Evolutionary conservation across 1,140 invertebrate genomes (phyloP).

Genomic region (Plectrocnemia conspersa): DNA sequence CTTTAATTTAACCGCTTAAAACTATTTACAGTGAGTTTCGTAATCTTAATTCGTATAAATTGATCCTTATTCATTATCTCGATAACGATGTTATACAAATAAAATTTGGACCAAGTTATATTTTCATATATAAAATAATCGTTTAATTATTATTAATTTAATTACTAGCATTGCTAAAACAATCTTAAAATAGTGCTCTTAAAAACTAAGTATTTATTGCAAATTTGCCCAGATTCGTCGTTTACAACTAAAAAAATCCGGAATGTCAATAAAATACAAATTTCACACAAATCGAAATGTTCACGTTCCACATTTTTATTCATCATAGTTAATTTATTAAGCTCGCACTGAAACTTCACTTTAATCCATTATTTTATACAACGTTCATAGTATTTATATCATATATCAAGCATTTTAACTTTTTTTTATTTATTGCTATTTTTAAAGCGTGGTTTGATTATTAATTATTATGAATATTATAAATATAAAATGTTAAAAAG

Average conservation of each 20-base stretch:
- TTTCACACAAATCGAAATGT: background rate
- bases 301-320: too few relatives aligned
- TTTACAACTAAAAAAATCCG: constrained; percentile 33
- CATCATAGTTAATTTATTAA: background rate
- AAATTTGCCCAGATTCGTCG: constrained; percentile 36
- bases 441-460: too few relatives aligned
- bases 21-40: constrained; percentile 14
- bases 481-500: too few relatives aligned
- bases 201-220: constrained; percentile 34
- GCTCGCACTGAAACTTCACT: background rate
- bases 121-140: background rate
- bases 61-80: too few relatives aligned
- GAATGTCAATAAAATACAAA: constrained; percentile 19
- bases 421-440: background rate
- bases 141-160: too few relatives aligned
- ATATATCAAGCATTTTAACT: too few relatives aligned
- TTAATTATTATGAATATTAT: too few relatives aligned
- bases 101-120: too few relatives aligned
- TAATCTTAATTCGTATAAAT: too few relatives aligned
- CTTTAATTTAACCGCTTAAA: constrained; percentile 8
- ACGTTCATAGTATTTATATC: background rate
- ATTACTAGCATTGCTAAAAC: too few relatives aligned
- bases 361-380: background rate
- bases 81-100: too few relatives aligned
- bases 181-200: constrained; percentile 27